Conservation (phyloP, 2,888 invertebrate species). For the Apodemia mormo region DNA sequence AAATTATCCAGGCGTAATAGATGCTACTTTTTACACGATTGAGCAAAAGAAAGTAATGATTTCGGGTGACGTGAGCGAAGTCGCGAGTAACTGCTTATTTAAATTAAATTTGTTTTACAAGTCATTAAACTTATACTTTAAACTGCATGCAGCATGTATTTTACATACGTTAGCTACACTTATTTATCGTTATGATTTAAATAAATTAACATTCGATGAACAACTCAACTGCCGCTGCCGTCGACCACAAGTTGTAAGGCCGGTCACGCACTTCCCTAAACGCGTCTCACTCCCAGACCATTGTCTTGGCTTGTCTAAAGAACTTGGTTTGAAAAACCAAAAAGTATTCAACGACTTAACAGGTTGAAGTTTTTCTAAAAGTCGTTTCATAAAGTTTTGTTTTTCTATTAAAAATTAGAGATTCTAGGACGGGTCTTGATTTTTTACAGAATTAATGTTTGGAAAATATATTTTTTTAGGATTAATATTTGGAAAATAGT, state of each 20-base stretch:
- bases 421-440: too few relatives aligned
- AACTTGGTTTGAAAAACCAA: slow-evolving; percentile 2
- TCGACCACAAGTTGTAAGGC: slow-evolving; percentile 57
- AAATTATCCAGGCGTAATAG: too few relatives aligned
- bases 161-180: slow-evolving; percentile 13
- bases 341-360: neutral
- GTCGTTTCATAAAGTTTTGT: too few relatives aligned
- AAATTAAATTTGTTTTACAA: neutral
- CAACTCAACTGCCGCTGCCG: slow-evolving; percentile 28
- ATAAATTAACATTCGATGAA: slow-evolving; percentile 22
- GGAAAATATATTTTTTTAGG: too few relatives aligned
- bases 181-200: slow-evolving; percentile 24
- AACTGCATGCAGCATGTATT: neutral
- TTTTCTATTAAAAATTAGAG: too few relatives aligned
- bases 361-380: neutral
- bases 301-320: slow-evolving; percentile 35
- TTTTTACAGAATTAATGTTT: too few relatives aligned
- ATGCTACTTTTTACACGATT: too few relatives aligned
- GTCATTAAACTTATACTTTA: slow-evolving; percentile 1
- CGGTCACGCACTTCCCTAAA: slow-evolving; percentile 78
- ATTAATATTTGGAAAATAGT: too few relatives aligned
- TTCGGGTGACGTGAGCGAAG: too few relatives aligned
- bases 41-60: too few relatives aligned
- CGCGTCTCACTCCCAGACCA: slow-evolving; percentile 51
- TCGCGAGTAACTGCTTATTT: neutral